A percentile compares a stretch with the other conserved stretches of the same genome.
Evolutionary conservation across 2,113 vertebrate genomes (phyloP).

Genomic region (Piprites chloris): DNA sequence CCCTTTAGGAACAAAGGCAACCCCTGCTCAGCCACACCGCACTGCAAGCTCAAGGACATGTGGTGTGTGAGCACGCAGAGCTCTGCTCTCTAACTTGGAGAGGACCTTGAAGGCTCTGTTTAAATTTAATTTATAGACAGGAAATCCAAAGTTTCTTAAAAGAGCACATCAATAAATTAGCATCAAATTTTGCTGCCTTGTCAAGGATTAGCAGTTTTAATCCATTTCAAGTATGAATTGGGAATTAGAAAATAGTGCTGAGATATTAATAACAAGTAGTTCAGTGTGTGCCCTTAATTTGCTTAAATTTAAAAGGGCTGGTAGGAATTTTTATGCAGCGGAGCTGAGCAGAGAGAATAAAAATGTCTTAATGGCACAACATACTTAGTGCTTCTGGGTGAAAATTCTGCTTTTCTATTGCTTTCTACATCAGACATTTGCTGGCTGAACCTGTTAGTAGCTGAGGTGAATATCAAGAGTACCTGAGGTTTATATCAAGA

Average conservation of each 20-base stretch:
- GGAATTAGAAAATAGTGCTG: constrained; percentile 53
- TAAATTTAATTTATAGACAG: constrained; percentile 32
- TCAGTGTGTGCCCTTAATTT: constrained; percentile 27
- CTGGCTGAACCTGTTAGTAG: neutral
- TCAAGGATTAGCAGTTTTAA: constrained; percentile 48
- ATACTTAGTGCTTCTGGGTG: neutral
- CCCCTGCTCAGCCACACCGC: neutral
- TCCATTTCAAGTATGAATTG: constrained; percentile 15
- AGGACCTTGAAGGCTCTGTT: neutral
- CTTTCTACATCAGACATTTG: neutral
- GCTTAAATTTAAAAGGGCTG: constrained; percentile 5
- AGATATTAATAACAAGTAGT: constrained; percentile 49
- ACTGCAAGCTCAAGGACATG: neutral
- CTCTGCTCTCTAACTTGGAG: neutral
- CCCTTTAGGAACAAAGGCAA: neutral
- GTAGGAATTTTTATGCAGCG: neutral
- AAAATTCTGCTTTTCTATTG: neutral
- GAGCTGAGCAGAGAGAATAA: neutral
- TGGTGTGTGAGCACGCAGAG: neutral
- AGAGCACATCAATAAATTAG: constrained; percentile 38
- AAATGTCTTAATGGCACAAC: neutral
- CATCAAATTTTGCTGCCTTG: constrained; percentile 27
- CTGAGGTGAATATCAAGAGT: neutral
- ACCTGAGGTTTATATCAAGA: neutral
- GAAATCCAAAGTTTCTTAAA: constrained; percentile 6